phyloP scores from a whole-genome alignment of 2,888 invertebrate genomes.

The Ichneumon xanthorius region DNA sequence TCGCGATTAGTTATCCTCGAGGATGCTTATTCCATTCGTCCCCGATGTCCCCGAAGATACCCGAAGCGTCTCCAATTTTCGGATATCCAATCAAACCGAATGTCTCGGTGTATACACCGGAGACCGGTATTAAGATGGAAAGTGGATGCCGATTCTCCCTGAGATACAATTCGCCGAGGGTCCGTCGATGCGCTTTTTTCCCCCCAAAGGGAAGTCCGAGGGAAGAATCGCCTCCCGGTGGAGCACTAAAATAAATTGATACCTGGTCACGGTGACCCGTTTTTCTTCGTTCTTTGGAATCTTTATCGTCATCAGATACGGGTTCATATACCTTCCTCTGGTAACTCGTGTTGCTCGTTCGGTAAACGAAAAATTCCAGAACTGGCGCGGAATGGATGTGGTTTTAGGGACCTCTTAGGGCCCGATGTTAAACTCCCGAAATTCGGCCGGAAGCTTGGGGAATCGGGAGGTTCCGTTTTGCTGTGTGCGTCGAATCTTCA shows the following conservation, averaged over 20 bases:
- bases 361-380: not conserved
- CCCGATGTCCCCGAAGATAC: not conserved
- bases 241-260: conserved; percentile 19
- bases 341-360: not conserved
- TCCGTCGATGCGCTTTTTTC: not conserved
- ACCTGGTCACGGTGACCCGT: conserved; percentile 8
- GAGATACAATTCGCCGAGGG: not conserved
- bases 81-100: conserved; percentile 4
- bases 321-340: not conserved
- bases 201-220: not conserved
- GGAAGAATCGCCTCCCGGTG: not conserved
- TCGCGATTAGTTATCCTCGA: not conserved
- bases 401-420: too few relatives aligned
- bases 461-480: too few relatives aligned
- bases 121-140: conserved; percentile 10
- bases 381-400: not conserved
- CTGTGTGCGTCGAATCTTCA: too few relatives aligned
- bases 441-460: too few relatives aligned
- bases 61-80: not conserved
- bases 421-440: too few relatives aligned
- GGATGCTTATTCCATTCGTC: not conserved
- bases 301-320: not conserved
- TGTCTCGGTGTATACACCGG: conserved; percentile 7
- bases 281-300: conserved; percentile 12
- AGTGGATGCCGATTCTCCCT: not conserved